phyloP scores from a whole-genome alignment of 1,140 invertebrate species.

The Tribolium madens region DNA sequence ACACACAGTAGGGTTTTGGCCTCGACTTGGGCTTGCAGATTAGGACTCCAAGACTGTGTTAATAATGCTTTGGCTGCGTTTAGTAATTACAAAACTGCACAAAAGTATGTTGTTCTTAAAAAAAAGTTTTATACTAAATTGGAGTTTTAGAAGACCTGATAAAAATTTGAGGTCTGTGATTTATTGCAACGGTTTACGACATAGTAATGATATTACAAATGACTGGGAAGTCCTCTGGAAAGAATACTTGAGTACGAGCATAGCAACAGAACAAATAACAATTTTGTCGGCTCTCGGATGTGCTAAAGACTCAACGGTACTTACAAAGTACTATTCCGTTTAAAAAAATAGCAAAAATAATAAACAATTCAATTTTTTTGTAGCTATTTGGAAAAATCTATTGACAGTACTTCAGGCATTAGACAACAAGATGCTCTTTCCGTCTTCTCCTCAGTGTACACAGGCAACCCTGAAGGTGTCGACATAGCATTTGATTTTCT shows the following conservation, averaged over 20 bases:
- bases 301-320: slow-evolving; percentile 63
- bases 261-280: slow-evolving; percentile 69
- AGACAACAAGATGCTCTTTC: slow-evolving; percentile 47
- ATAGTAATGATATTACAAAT: slow-evolving; percentile 52
- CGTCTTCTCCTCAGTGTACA: slow-evolving; percentile 65
- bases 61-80: slow-evolving; percentile 61
- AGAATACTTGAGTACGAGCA: slow-evolving; percentile 65
- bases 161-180: slow-evolving; percentile 71
- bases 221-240: slow-evolving; percentile 70
- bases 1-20: slow-evolving; percentile 64
- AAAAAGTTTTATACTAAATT: not conserved
- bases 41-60: slow-evolving; percentile 67
- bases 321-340: not conserved
- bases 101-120: not conserved
- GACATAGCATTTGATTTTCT: slow-evolving; percentile 67
- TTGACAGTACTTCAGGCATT: not conserved
- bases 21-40: slow-evolving; percentile 68
- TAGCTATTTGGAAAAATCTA: not conserved
- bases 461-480: slow-evolving; percentile 65
- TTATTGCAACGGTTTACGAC: slow-evolving; percentile 70
- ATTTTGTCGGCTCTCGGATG: slow-evolving; percentile 73
- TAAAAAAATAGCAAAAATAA: not conserved
- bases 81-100: slow-evolving; percentile 40
- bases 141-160: slow-evolving; percentile 62
- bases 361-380: not conserved